Evolutionary conservation across 2,888 invertebrate species (phyloP).

Genomic region (Flexamia atlantica): DNA sequence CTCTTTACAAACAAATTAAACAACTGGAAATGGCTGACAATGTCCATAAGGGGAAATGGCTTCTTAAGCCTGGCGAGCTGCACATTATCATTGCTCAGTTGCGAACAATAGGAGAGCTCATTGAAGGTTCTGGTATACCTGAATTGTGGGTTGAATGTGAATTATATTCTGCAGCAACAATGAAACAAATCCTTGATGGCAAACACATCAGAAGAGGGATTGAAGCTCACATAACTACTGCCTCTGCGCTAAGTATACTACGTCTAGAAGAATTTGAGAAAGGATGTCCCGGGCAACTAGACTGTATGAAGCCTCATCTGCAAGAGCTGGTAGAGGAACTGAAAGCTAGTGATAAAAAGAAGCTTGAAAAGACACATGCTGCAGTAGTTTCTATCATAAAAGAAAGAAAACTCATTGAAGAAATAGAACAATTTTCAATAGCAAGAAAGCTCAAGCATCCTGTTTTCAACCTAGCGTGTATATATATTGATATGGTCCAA

Average conservation of each 20-base stretch:
- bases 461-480: neutral
- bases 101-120: neutral
- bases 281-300: neutral
- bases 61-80: neutral
- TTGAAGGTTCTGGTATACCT: neutral
- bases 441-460: neutral
- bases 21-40: no score
- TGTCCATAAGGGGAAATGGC: no score
- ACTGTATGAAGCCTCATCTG: no score
- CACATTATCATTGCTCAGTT: conserved; percentile 5
- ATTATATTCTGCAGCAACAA: neutral
- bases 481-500: neutral
- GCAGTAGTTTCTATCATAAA: neutral
- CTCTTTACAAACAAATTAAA: conserved; percentile 30
- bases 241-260: neutral
- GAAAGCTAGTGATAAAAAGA: neutral
- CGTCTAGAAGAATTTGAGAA: neutral
- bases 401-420: neutral
- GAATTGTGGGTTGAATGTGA: neutral
- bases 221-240: neutral
- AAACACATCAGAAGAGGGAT: neutral
- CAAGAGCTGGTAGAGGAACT: neutral
- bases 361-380: neutral
- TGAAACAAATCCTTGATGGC: neutral
- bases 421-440: neutral